phyloP scores from a whole-genome alignment of 2,888 invertebrate species.

The Syritta pipiens region DNA sequence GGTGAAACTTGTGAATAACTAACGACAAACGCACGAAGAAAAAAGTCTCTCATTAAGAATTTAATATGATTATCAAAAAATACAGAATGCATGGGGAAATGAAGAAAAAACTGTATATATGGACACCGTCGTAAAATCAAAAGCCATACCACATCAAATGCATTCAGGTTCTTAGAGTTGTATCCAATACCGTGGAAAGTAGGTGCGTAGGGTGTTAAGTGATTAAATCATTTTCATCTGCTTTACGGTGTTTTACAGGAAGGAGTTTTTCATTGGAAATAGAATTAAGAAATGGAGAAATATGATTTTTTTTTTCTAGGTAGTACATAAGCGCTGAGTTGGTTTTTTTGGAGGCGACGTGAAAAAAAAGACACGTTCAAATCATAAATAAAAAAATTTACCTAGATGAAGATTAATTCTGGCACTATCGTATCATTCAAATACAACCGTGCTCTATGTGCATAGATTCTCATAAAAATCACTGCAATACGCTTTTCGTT shows the following conservation, averaged over 20 bases:
- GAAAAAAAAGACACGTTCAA: too few species aligned
- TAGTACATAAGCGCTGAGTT: too few species aligned
- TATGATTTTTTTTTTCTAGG: background rate
- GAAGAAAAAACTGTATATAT: conserved; percentile 8
- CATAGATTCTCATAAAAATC: too few species aligned
- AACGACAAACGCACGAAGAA: background rate
- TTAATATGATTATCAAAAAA: conserved; percentile 46
- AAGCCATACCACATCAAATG: conserved; percentile 12
- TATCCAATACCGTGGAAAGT: conserved; percentile 1
- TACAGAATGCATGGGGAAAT: background rate
- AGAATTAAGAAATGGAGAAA: too few species aligned
- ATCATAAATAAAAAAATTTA: too few species aligned
- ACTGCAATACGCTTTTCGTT: too few species aligned
- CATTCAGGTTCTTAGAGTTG: background rate
- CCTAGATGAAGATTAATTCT: too few species aligned
- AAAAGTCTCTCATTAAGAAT: conserved; percentile 46
- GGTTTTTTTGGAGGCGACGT: too few species aligned
- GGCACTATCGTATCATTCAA: too few species aligned
- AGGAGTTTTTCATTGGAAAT: background rate
- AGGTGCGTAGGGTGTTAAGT: conserved; percentile 21
- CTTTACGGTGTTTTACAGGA: background rate
- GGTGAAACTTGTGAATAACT: conserved; percentile 38
- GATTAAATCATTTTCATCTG: conserved; percentile 12
- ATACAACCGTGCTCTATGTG: too few species aligned
- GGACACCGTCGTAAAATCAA: conserved; percentile 7